phyloP scores from a whole-genome alignment of 2,797 vertebrate species.

The Aulostomus chinensis region DNA sequence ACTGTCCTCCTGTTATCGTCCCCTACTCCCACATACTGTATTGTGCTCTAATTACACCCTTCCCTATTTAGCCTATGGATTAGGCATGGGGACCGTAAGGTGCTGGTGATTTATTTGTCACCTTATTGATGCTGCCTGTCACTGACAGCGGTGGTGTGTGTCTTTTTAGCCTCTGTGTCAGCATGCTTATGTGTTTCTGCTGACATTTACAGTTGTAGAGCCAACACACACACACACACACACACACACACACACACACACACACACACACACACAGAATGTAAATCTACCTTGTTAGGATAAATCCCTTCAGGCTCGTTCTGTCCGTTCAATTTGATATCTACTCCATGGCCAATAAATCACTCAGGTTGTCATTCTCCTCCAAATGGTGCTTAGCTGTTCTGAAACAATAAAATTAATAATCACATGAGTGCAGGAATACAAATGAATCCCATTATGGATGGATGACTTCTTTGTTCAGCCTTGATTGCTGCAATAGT shows the following conservation, averaged over 20 bases:
- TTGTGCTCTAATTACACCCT: constrained; percentile 22
- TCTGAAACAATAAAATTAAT: constrained; percentile 30
- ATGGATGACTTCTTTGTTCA: constrained; percentile 39
- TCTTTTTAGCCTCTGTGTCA: constrained; percentile 50
- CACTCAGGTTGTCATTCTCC: constrained; percentile 36
- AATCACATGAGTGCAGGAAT: constrained; percentile 20
- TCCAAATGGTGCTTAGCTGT: constrained; percentile 38
- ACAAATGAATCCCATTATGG: constrained; percentile 9
- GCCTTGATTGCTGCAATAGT: constrained; percentile 43
- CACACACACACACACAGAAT: constrained; percentile 19
- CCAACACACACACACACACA: constrained; percentile 25
- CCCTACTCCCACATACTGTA: background rate
- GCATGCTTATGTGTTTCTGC: constrained; percentile 59
- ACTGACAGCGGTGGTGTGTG: constrained; percentile 17
- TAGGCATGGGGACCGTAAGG: constrained; percentile 15
- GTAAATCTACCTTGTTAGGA: constrained; percentile 58
- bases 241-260: too few species aligned
- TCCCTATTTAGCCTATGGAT: constrained; percentile 31
- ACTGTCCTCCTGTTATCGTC: background rate
- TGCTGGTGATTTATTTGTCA: constrained; percentile 52
- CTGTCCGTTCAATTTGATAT: constrained; percentile 40
- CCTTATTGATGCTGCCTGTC: constrained; percentile 54
- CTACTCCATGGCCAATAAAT: constrained; percentile 52
- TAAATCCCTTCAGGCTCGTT: constrained; percentile 39
- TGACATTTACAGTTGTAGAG: constrained; percentile 59